These are phyloP conservation scores for Rhodophaea formosa DNA, from an alignment of 2,888 invertebrate species.

Conservation along the genomic window DNA sequence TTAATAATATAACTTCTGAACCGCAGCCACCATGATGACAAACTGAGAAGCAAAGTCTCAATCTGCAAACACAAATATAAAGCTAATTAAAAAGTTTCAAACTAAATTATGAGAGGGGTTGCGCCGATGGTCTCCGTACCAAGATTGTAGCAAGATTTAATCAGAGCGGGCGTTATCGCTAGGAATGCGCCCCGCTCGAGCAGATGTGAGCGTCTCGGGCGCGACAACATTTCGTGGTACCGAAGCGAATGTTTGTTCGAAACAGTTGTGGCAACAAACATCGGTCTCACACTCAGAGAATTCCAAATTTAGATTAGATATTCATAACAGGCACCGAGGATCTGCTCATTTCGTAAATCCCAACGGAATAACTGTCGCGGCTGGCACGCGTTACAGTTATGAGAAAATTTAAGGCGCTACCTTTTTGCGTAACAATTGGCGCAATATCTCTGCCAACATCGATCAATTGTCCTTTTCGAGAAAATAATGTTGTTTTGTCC, in stretches of 20 bases:
- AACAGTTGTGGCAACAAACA: conserved; percentile 73
- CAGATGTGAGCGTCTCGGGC: conserved; percentile 31
- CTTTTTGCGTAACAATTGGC: conserved; percentile 18
- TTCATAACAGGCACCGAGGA: conserved; percentile 74
- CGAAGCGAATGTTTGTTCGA: conserved; percentile 64
- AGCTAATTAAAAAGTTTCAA: conserved; percentile 81
- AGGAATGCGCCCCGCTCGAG: conserved; percentile 51
- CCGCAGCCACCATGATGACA: conserved; percentile 71
- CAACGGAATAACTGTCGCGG: conserved; percentile 55
- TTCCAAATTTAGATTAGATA: conserved; percentile 78
- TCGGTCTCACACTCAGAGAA: conserved; percentile 74
- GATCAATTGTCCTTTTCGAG: conserved; percentile 22
- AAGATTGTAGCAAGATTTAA: conserved; percentile 76
- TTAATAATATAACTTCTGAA: conserved; percentile 72
- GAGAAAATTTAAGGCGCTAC: conserved; percentile 32
- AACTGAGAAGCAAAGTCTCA: conserved; percentile 74
- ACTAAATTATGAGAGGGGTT: conserved; percentile 81
- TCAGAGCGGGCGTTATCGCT: conserved; percentile 62
- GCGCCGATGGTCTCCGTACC: conserved; percentile 71
- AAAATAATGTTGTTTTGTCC: conserved; percentile 27
- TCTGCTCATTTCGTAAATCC: conserved; percentile 69
- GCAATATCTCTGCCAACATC: conserved; percentile 5
- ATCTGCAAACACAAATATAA: conserved; percentile 81
- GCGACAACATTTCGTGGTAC: conserved; percentile 55
- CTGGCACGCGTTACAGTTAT: conserved; percentile 48